Conservation (phyloP, 2,797 vertebrate genomes). For the Hippopotamyrus pictus region DNA sequence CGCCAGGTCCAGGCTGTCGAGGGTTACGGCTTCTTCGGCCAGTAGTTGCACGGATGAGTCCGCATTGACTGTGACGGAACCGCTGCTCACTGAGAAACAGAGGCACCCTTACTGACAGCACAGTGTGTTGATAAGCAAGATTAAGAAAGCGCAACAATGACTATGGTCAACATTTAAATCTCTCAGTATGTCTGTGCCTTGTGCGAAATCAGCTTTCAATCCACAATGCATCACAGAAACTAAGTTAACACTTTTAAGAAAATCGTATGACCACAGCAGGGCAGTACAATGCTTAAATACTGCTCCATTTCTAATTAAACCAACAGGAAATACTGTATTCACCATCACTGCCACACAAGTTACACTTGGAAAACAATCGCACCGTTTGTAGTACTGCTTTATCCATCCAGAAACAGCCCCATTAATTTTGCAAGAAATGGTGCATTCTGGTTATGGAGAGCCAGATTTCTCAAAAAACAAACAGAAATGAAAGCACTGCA, state of each 20-base stretch:
- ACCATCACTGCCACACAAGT: neutral
- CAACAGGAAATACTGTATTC: neutral
- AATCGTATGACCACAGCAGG: neutral
- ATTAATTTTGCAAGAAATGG: neutral
- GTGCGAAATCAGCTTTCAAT: neutral
- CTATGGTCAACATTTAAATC: neutral
- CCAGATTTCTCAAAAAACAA: neutral
- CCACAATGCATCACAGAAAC: neutral
- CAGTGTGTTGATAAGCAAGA: neutral
- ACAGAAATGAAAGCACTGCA: neutral
- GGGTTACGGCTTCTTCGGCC: constrained; percentile 77
- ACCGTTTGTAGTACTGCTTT: neutral
- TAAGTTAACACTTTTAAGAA: neutral
- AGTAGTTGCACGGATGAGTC: constrained; percentile 90
- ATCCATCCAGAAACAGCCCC: neutral
- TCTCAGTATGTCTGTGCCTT: neutral
- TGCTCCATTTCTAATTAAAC: neutral
- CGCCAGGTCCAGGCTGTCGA: constrained; percentile 80
- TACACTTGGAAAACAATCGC: neutral
- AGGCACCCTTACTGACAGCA: neutral
- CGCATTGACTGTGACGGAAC: constrained; percentile 82
- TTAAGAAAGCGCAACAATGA: neutral
- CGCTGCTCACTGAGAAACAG: constrained; percentile 80
- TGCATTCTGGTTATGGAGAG: neutral
- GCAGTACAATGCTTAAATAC: neutral